phyloP scores from a whole-genome alignment of 2,113 vertebrate genomes.

The Melanerpes aurifrons region DNA sequence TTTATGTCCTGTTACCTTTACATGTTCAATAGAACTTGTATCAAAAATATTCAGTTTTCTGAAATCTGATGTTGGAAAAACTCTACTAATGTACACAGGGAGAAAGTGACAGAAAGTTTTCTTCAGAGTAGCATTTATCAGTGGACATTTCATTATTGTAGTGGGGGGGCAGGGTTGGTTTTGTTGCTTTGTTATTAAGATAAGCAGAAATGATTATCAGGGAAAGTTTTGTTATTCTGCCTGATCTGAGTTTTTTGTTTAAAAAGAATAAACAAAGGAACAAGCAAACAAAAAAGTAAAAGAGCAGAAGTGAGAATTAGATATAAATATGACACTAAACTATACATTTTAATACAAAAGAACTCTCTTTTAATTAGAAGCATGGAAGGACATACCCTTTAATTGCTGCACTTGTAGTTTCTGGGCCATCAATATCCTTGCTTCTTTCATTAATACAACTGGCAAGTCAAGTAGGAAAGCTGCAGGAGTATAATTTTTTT shows the following conservation, averaged over 20 bases:
- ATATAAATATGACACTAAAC: constrained; percentile 61
- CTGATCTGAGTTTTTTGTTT: constrained; percentile 31
- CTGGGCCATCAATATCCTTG: constrained; percentile 78
- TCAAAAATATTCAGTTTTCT: not conserved
- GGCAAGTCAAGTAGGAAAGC: constrained; percentile 77
- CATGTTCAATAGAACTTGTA: not conserved
- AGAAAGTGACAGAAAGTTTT: not conserved
- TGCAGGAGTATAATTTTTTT: constrained; percentile 68
- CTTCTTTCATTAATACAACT: constrained; percentile 85
- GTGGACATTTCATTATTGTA: not conserved
- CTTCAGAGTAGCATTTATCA: not conserved
- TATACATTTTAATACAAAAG: constrained; percentile 66
- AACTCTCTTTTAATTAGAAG: constrained; percentile 76
- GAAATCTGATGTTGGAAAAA: not conserved
- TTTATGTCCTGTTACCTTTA: not conserved
- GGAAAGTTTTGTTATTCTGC: constrained; percentile 47
- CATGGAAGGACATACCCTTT: constrained; percentile 77
- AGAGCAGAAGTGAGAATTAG: constrained; percentile 38
- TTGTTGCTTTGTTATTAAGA: constrained; percentile 30
- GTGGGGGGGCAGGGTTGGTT: not conserved
- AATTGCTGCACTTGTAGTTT: constrained; percentile 80
- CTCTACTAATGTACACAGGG: not conserved
- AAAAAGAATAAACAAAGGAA: constrained; percentile 18
- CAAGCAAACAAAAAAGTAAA: not conserved
- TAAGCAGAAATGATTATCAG: constrained; percentile 40